These are phyloP conservation scores for Aplochiton taeniatus DNA, from an alignment of 2,797 vertebrate species.

Conservation along the genomic window DNA sequence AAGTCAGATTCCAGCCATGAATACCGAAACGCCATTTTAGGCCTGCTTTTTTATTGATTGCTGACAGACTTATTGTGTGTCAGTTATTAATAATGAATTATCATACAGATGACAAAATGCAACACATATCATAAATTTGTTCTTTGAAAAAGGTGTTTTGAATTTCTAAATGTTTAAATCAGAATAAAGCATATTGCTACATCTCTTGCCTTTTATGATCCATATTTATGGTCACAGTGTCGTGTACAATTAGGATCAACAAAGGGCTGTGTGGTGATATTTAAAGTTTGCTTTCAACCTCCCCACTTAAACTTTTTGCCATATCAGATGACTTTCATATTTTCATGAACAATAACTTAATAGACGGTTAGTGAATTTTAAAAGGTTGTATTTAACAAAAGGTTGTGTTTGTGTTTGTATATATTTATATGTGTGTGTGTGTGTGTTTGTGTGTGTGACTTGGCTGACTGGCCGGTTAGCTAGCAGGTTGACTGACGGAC, in stretches of 20 bases:
- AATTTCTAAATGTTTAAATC: not conserved
- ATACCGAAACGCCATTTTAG: not conserved
- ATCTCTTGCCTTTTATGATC: conserved; percentile 1
- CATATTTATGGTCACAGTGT: conserved; percentile 1
- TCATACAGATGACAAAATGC: no score
- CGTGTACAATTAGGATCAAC: conserved; percentile 6
- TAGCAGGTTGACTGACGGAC: no score
- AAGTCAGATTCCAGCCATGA: not conserved
- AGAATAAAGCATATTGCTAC: conserved; percentile 8
- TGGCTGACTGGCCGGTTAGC: no score
- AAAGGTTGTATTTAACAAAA: not conserved
- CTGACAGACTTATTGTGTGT: no score
- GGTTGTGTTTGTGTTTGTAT: no score
- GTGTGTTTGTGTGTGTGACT: not conserved
- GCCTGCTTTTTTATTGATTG: no score
- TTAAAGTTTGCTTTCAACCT: not conserved
- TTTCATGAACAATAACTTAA: conserved; percentile 6
- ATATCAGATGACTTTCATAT: conserved; percentile 11
- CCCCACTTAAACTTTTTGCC: conserved; percentile 6
- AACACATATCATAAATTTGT: no score
- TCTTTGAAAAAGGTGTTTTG: not conserved
- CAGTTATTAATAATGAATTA: no score
- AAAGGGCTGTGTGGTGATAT: not conserved
- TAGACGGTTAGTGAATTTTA: not conserved
- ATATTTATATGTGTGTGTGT: not conserved